Percentiles rank a stretch among this genome's conserved stretches.
These are phyloP conservation scores for Leptobrachium ailaonicum DNA, from an alignment of 2,113 vertebrate genomes.

Conservation along the genomic window DNA sequence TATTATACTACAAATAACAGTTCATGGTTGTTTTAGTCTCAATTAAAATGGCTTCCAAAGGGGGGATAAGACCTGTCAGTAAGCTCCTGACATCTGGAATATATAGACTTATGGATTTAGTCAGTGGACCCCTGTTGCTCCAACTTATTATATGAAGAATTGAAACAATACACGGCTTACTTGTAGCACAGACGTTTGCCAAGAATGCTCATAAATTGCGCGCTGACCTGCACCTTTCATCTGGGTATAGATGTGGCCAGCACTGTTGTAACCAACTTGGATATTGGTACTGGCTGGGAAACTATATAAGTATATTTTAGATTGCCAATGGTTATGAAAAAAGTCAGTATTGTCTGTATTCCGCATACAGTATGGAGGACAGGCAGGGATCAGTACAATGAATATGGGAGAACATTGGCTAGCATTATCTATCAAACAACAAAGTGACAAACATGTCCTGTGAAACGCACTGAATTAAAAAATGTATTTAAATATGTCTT, in stretches of 20 bases:
- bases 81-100: slow-evolving; percentile 30
- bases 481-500: too few relatives aligned
- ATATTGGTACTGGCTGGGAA: neutral
- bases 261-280: neutral
- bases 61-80: slow-evolving; percentile 14
- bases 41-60: slow-evolving; percentile 29
- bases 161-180: neutral
- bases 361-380: too few relatives aligned
- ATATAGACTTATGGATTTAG: slow-evolving; percentile 14
- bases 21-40: slow-evolving; percentile 10
- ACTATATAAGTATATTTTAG: too few relatives aligned
- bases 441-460: too few relatives aligned
- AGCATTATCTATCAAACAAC: too few relatives aligned
- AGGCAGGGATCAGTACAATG: too few relatives aligned
- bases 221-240: slow-evolving; percentile 27
- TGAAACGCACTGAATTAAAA: too few relatives aligned
- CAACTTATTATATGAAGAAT: slow-evolving; percentile 22
- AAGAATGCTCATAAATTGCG: slow-evolving; percentile 13
- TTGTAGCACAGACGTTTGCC: neutral
- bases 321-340: too few relatives aligned
- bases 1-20: slow-evolving; percentile 16
- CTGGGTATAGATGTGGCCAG: neutral
- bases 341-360: too few relatives aligned
- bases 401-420: too few relatives aligned
- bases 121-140: slow-evolving; percentile 13